These are phyloP conservation scores for Dasyornis broadbenti DNA, from an alignment of 2,113 vertebrate species.

Conservation along the genomic window DNA sequence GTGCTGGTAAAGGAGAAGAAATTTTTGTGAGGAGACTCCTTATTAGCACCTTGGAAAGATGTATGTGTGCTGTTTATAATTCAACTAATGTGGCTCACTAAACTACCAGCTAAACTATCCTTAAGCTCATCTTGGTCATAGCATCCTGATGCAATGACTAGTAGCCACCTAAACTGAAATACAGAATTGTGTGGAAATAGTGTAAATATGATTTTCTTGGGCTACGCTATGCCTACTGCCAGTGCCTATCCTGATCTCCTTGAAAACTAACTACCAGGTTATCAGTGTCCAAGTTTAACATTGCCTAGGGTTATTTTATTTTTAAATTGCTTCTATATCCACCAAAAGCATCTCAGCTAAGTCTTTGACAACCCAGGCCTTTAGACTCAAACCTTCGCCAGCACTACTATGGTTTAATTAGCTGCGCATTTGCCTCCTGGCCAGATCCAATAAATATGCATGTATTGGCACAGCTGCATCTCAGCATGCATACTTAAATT, in stretches of 20 bases:
- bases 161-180: neutral
- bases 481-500: conserved; percentile 74
- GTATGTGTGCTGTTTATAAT: neutral
- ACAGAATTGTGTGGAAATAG: neutral
- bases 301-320: conserved; percentile 34
- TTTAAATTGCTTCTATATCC: conserved; percentile 28
- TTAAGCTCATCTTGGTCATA: neutral
- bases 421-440: conserved; percentile 69
- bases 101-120: neutral
- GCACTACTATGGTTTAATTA: conserved; percentile 68
- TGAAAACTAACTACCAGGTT: neutral
- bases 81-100: neutral
- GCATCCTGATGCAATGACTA: neutral
- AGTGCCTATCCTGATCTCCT: neutral
- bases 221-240: neutral
- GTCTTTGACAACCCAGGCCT: neutral
- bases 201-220: neutral
- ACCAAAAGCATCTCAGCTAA: conserved; percentile 14
- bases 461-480: conserved; percentile 75
- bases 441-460: conserved; percentile 75
- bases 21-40: neutral
- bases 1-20: neutral
- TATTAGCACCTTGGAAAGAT: neutral
- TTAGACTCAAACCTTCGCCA: conserved; percentile 46
- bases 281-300: neutral